A percentile compares a stretch with the other conserved stretches of the same genome.
Evolutionary conservation across 2,113 vertebrate genomes (phyloP).

Genomic region (Trematocara variabile): DNA sequence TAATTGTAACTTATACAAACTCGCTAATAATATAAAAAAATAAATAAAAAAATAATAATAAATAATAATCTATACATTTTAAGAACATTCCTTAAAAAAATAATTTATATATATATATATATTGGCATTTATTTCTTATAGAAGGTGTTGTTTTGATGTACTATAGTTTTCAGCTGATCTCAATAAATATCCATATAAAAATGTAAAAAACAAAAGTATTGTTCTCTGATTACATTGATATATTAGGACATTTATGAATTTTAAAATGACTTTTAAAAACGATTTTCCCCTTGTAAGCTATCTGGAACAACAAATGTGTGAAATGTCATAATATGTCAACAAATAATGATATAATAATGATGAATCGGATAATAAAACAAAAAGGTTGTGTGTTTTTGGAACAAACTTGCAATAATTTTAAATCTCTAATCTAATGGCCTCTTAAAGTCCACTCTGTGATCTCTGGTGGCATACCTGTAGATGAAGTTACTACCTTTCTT

Average conservation of each 20-base stretch:
- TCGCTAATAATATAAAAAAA: too few species aligned
- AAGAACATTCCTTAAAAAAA: background rate
- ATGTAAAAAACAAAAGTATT: background rate
- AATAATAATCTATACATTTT: background rate
- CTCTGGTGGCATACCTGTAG: background rate
- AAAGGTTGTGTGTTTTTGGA: background rate
- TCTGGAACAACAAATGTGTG: background rate
- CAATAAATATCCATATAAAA: background rate
- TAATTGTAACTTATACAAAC: too few species aligned
- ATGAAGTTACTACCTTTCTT: background rate
- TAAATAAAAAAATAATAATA: background rate
- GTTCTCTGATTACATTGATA: background rate
- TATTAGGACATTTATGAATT: background rate
- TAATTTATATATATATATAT: background rate
- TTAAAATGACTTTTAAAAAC: background rate
- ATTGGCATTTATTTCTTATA: background rate
- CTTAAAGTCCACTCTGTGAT: background rate
- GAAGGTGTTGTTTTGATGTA: background rate
- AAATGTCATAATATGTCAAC: background rate
- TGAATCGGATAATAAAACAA: accelerated
- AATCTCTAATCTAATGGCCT: background rate
- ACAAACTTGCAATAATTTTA: background rate
- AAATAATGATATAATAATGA: background rate
- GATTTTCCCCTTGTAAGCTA: background rate
- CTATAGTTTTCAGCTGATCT: background rate